Conservation (phyloP, 2,113 vertebrate genomes). For the Clarias batrachus region DNA sequence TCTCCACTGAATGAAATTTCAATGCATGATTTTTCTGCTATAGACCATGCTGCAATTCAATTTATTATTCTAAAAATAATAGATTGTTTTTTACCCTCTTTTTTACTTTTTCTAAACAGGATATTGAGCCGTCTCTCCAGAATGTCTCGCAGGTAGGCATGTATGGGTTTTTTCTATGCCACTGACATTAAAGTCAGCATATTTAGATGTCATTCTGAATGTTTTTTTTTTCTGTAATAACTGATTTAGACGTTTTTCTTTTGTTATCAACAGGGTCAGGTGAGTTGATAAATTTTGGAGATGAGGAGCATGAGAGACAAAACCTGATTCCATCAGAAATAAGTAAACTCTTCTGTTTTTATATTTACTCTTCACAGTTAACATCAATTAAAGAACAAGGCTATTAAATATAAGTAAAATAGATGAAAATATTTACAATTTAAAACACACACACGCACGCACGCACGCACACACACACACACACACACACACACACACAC, state of each 20-base stretch:
- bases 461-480: no score
- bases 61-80: background rate
- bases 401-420: background rate
- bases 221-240: no score
- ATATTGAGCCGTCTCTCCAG: conserved; percentile 65
- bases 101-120: conserved; percentile 49
- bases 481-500: no score
- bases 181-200: no score
- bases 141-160: conserved; percentile 61
- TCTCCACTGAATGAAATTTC: no score
- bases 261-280: no score
- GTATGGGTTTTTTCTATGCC: no score
- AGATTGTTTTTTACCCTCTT: no score
- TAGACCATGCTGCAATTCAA: background rate
- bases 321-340: background rate
- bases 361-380: background rate
- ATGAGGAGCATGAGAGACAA: background rate
- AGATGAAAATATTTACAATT: background rate
- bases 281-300: no score
- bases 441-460: background rate
- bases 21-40: no score
- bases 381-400: background rate
- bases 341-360: background rate
- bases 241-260: no score
- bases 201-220: no score